Base-by-base conservation (phyloP, 2,797 vertebrate genomes). In the Enteromius thamalakanensis region DNA sequence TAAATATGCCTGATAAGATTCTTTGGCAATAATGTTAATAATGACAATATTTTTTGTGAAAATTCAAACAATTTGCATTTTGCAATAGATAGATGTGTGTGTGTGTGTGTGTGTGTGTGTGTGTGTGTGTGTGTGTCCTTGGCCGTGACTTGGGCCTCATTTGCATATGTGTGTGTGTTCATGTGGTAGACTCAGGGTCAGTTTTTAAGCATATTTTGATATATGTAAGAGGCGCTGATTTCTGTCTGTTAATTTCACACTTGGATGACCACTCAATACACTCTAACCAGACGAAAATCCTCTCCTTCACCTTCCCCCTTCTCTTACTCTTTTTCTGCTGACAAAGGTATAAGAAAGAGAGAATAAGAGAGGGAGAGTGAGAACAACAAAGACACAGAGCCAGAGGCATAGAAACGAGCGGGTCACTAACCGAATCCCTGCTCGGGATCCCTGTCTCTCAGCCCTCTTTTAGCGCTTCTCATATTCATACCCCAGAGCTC, bases 291-390 rank as follows among this genome's bases (percentile, higher is more conserved):
- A 75, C 72, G 82, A 84, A 81, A 87, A 84, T 84, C 65, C 76
- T 78, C 76, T 83, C 26, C 67, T 53, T 58, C 85, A 60, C 68
- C 67, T 34, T 37, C 53, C 69, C 40, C 74, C 67, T 60, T 74
- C 51, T 53, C 29, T 53, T 42, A 6, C 51, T 23, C 62, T 26
- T 23, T 29, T 55, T 76, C 60, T 71, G 55, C 83, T 71, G 94
- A 0, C 98, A 98, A 92, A 97, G 97, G 84, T 3, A 71, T 69
- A 51, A 49, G 8, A 68, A n/a, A 68, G 14, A 55, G 55, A 23
- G 40, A 60, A 58, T 19, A 32, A 34, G 62, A 64, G 53, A 14
- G 2, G 78, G 40, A 45, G 60, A 72, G 37, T 11, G 42, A 77
- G 32, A 68, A 40, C 10, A 72, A 67, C 64, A 72, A 58, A 76